phyloP scores from a whole-genome alignment of 1,140 invertebrate species.

The Frieseomelitta varia region DNA sequence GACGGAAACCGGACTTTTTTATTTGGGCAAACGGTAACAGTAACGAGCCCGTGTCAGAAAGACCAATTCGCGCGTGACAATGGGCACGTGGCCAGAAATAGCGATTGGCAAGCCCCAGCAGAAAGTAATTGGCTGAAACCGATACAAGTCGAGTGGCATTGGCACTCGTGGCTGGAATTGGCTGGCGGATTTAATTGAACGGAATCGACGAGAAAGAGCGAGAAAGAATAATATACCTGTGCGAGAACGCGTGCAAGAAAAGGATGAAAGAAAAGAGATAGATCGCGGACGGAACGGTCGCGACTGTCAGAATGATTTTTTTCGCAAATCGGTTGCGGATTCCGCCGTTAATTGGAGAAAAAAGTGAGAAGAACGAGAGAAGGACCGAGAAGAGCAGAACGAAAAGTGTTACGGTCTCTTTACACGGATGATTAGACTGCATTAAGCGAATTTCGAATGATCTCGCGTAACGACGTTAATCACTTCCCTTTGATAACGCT shows the following conservation, averaged over 20 bases:
- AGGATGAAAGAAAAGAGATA: not conserved
- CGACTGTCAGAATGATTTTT: slow-evolving; percentile 41
- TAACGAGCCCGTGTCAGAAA: slow-evolving; percentile 21
- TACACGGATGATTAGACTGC: slow-evolving; percentile 50
- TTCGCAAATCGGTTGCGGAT: not conserved
- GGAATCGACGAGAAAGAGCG: slow-evolving; percentile 57
- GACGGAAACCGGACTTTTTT: not conserved
- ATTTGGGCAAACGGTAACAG: not conserved
- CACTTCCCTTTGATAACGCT: slow-evolving; percentile 20
- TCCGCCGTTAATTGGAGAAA: slow-evolving; percentile 44
- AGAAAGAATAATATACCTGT: not conserved
- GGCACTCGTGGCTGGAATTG: slow-evolving; percentile 54
- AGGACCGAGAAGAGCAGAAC: not conserved
- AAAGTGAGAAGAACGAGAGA: slow-evolving; percentile 4
- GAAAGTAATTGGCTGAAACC: slow-evolving; percentile 71
- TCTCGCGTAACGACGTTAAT: slow-evolving; percentile 36
- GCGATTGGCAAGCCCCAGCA: slow-evolving; percentile 33
- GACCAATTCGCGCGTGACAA: slow-evolving; percentile 41
- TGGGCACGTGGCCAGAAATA: slow-evolving; percentile 60
- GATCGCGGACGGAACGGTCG: not conserved
- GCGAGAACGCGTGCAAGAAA: not conserved
- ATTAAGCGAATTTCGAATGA: slow-evolving; percentile 29
- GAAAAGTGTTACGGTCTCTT: slow-evolving; percentile 31
- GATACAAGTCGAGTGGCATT: slow-evolving; percentile 65
- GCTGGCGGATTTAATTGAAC: slow-evolving; percentile 62